Evolutionary conservation across 2,888 invertebrate species (phyloP).

Genomic region (Drosophila differens): DNA sequence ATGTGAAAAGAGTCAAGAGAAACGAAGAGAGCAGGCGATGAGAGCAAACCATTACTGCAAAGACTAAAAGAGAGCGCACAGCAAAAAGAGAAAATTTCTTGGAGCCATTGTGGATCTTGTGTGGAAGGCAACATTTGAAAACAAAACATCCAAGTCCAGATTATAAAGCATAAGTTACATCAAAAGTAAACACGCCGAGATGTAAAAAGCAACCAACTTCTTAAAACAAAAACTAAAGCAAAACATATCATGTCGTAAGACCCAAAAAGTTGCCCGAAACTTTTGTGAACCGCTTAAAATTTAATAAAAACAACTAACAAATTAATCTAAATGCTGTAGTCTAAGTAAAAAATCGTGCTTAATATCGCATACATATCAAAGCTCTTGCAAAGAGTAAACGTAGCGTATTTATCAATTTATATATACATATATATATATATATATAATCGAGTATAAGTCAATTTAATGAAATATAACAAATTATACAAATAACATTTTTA

Average conservation of each 20-base stretch:
- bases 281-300: constrained; percentile 20
- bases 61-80: constrained; percentile 20
- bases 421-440: constrained; percentile 17
- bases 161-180: constrained; percentile 9
- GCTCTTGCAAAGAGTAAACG: constrained; percentile 76
- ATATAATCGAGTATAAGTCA: constrained; percentile 8
- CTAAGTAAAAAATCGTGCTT: constrained; percentile 52
- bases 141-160: constrained; percentile 55
- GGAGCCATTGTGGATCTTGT: constrained; percentile 52
- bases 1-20: constrained; percentile 17
- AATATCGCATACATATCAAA: constrained; percentile 81
- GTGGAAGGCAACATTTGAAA: constrained; percentile 56
- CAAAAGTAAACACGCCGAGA: constrained; percentile 14
- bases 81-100: constrained; percentile 45
- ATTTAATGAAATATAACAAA: constrained; percentile 25
- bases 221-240: background rate
- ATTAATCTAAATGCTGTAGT: constrained; percentile 63
- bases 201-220: constrained; percentile 7
- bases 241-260: constrained; percentile 54
- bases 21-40: constrained; percentile 11
- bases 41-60: constrained; percentile 35
- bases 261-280: constrained; percentile 25
- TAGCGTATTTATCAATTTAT: constrained; percentile 46
- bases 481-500: constrained; percentile 31
- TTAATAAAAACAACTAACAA: constrained; percentile 16